Percentiles rank a stretch among this genome's conserved stretches.
Evolutionary conservation across 2,797 vertebrate genomes (phyloP).

Genomic region (Pampus argenteus): DNA sequence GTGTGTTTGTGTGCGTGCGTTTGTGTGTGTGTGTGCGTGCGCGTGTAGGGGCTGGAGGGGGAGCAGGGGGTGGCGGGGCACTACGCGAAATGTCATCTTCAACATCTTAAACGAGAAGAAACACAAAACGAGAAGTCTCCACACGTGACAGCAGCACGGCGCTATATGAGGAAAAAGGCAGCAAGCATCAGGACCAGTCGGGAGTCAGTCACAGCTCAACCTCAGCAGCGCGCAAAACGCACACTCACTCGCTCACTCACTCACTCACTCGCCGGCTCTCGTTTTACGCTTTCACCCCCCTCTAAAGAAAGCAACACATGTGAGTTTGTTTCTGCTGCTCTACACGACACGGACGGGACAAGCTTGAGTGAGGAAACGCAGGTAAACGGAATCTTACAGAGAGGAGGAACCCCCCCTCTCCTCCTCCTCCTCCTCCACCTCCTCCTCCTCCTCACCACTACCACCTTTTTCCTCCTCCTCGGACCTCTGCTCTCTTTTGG

Average conservation of each 20-base stretch:
- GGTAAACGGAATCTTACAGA: slow-evolving; percentile 76
- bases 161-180: slow-evolving; percentile 84
- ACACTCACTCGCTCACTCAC: slow-evolving; percentile 40
- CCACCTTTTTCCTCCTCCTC: slow-evolving; percentile 59
- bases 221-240: slow-evolving; percentile 71
- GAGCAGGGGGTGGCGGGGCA: slow-evolving; percentile 32
- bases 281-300: slow-evolving; percentile 12
- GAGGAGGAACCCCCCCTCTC: too few species aligned
- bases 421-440: neutral
- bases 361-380: slow-evolving; percentile 59
- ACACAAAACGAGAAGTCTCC: slow-evolving; percentile 74
- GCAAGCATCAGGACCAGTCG: slow-evolving; percentile 88
- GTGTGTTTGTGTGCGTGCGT: slow-evolving; percentile 13
- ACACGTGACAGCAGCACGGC: slow-evolving; percentile 83
- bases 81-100: slow-evolving; percentile 78
- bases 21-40: slow-evolving; percentile 29
- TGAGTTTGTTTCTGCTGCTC: slow-evolving; percentile 53
- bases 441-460: slow-evolving; percentile 30
- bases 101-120: slow-evolving; percentile 77
- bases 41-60: neutral
- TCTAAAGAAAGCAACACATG: slow-evolving; percentile 59
- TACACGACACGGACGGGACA: slow-evolving; percentile 43
- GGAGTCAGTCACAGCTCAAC: slow-evolving; percentile 64
- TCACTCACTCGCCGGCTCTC: slow-evolving; percentile 44
- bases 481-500: slow-evolving; percentile 71